Percentiles rank a stretch among this genome's conserved stretches.
These are phyloP conservation scores for Microcebus lehilahytsara DNA, from an alignment of 2,113 vertebrate genomes.

Conservation along the genomic window DNA sequence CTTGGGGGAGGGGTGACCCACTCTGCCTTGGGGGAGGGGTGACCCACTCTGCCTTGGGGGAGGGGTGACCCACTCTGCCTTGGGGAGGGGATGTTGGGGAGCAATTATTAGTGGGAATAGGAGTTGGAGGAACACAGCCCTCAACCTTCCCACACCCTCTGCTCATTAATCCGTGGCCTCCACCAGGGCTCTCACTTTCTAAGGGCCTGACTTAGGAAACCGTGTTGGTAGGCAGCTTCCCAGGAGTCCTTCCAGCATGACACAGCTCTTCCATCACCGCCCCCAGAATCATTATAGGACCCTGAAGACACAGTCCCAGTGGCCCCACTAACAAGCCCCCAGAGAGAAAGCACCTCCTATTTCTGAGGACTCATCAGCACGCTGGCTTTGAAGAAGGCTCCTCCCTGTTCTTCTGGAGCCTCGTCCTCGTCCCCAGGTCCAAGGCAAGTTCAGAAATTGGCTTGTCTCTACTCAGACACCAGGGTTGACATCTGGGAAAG, in stretches of 20 bases:
- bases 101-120: not conserved
- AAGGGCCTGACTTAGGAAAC: not conserved
- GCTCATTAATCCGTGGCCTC: not conserved
- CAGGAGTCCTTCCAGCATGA: not conserved
- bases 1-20: no score
- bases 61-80: no score
- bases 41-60: no score
- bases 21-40: no score
- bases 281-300: not conserved
- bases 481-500: not conserved
- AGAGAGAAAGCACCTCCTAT: not conserved
- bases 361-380: not conserved
- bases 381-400: not conserved
- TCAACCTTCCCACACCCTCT: not conserved
- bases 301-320: not conserved
- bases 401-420: not conserved
- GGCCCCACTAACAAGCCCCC: conserved; percentile 21
- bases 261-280: not conserved
- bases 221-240: not conserved
- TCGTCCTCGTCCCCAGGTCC: not conserved
- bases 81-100: not conserved
- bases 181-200: not conserved
- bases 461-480: not conserved
- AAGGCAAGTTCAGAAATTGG: not conserved
- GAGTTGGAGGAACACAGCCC: not conserved